These are phyloP conservation scores for Daubentonia madagascariensis DNA, from an alignment of 2,113 vertebrate species.

Conservation along the genomic window DNA sequence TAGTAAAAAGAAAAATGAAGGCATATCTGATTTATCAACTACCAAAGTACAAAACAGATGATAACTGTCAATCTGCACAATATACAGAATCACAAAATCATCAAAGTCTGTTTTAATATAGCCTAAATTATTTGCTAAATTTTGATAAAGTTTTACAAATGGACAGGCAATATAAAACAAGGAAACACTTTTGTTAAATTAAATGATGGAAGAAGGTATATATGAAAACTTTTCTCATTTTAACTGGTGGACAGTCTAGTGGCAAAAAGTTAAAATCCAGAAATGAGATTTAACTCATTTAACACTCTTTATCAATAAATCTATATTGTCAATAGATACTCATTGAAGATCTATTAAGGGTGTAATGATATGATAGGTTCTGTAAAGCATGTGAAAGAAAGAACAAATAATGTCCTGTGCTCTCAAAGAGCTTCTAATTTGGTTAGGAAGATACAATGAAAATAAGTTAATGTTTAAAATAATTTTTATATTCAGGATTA, in stretches of 20 bases:
- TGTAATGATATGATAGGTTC: not conserved
- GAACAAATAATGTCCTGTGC: not conserved
- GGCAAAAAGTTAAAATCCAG: not conserved
- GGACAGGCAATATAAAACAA: not conserved
- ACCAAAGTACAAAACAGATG: not conserved
- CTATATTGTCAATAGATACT: not conserved
- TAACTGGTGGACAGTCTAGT: not conserved
- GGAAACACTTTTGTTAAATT: not conserved
- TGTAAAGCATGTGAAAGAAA: not conserved
- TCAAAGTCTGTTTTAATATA: not conserved
- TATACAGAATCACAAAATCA: conserved; percentile 19
- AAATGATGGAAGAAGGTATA: not conserved
- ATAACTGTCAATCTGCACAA: not conserved
- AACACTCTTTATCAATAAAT: not conserved
- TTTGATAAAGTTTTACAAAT: not conserved
- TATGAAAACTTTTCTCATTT: not conserved
- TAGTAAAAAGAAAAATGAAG: not conserved
- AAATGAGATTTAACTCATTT: not conserved
- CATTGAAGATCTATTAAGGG: not conserved
- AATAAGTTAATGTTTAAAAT: not conserved
- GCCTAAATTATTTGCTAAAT: not conserved
- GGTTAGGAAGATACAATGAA: not conserved
- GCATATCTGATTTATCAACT: not conserved
- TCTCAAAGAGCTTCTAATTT: not conserved
- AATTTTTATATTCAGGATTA: not conserved